Percentiles rank a stretch among this genome's conserved stretches.
These are phyloP conservation scores for Lutjanus argentimaculatus DNA, from an alignment of 2,797 vertebrate species.

Conservation along the genomic window DNA sequence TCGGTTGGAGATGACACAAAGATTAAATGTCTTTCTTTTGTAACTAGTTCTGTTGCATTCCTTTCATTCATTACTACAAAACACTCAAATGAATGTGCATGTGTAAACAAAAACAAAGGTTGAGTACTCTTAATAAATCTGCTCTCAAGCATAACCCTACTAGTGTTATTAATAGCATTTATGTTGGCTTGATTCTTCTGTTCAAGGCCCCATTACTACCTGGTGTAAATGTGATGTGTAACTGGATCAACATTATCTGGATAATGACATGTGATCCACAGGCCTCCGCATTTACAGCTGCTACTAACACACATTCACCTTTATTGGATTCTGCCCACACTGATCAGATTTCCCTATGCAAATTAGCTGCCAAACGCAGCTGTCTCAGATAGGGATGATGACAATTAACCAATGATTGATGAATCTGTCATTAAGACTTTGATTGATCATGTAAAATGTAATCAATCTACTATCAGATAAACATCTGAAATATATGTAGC, in stretches of 20 bases:
- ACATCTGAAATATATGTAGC: too few species aligned
- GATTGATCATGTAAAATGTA: too few species aligned
- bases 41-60: constrained; percentile 10
- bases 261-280: background rate
- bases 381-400: background rate
- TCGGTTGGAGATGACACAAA: background rate
- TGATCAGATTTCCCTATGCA: background rate
- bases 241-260: background rate
- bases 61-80: background rate
- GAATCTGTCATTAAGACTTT: too few species aligned
- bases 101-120: background rate
- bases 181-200: background rate
- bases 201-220: background rate
- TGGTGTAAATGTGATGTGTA: background rate
- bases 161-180: background rate
- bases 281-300: background rate
- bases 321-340: background rate
- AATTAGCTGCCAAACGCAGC: background rate
- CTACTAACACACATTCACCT: background rate
- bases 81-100: background rate
- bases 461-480: too few species aligned
- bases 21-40: constrained; percentile 6
- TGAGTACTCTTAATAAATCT: background rate
- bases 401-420: too few species aligned
- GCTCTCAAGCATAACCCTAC: background rate